A percentile compares a stretch with the other conserved stretches of the same genome.
Conservation (phyloP, 2,888 invertebrate species). For the Drosophila rellima region DNA sequence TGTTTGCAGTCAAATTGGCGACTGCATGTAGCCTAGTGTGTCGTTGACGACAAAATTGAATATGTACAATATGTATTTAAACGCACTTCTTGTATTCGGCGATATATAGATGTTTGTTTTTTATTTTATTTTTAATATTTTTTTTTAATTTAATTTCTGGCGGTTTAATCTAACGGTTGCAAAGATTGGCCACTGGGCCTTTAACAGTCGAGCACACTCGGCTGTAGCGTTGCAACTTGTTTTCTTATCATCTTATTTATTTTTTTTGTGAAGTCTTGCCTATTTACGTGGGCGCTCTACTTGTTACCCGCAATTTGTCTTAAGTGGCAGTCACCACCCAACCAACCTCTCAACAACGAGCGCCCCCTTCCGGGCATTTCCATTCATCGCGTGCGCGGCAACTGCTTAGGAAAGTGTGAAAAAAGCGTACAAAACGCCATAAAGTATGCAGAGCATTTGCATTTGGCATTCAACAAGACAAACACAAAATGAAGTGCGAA, state of each 20-base stretch:
- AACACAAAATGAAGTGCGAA: conserved; percentile 80
- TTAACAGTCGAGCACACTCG: background rate
- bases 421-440: conserved; percentile 77
- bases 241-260: conserved; percentile 36
- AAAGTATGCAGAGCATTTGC: conserved; percentile 85
- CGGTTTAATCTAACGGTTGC: background rate
- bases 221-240: background rate
- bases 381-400: conserved; percentile 60
- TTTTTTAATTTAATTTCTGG: background rate
- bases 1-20: no score
- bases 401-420: conserved; percentile 70
- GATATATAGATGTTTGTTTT: background rate
- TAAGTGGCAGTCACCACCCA: conserved; percentile 77
- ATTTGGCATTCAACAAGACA: conserved; percentile 83
- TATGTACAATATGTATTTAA: background rate
- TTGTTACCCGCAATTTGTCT: conserved; percentile 84
- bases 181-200: background rate
- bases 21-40: no score
- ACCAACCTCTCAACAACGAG: conserved; percentile 38
- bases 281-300: conserved; percentile 68
- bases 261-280: conserved; percentile 46
- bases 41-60: no score
- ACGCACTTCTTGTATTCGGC: background rate
- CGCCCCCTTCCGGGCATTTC: conserved; percentile 40
- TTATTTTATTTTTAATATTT: no score